Conservation (phyloP, 2,888 invertebrate species). For the Acanthococcus lagerstroemiae region DNA sequence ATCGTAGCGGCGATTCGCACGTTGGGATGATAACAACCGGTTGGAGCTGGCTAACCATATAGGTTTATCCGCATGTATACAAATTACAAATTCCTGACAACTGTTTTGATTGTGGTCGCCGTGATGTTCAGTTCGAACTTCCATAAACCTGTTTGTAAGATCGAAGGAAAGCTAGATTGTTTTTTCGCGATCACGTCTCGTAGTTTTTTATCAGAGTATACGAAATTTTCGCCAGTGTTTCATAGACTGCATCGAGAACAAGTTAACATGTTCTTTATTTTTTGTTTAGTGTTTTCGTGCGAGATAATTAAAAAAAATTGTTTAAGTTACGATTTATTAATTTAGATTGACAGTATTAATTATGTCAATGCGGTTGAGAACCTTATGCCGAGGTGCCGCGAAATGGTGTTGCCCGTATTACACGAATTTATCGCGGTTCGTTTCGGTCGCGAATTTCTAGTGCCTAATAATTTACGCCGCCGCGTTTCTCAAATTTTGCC, state of each 20-base stretch:
- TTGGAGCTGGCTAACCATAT: too few species aligned
- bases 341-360: neutral
- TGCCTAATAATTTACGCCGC: too few species aligned
- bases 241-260: slow-evolving; percentile 16
- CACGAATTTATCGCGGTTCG: too few species aligned
- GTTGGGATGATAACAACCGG: neutral
- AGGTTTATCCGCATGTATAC: neutral
- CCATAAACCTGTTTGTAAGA: slow-evolving; percentile 24
- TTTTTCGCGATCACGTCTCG: neutral
- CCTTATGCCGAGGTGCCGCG: too few species aligned
- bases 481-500: too few species aligned
- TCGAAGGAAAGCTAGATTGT: slow-evolving; percentile 27
- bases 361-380: slow-evolving; percentile 1
- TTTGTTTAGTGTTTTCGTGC: slow-evolving; percentile 21
- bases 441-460: too few species aligned
- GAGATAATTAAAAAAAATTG: neutral
- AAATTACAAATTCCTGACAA: neutral
- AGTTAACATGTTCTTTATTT: slow-evolving; percentile 9
- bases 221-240: slow-evolving; percentile 16
- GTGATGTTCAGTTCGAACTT: slow-evolving; percentile 2
- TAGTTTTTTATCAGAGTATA: slow-evolving; percentile 3
- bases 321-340: neutral
- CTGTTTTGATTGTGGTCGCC: neutral
- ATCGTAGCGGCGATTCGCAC: neutral
- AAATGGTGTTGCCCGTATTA: neutral